Base-by-base conservation (phyloP, 2,888 invertebrate species). In the Ethmia dodecea region DNA sequence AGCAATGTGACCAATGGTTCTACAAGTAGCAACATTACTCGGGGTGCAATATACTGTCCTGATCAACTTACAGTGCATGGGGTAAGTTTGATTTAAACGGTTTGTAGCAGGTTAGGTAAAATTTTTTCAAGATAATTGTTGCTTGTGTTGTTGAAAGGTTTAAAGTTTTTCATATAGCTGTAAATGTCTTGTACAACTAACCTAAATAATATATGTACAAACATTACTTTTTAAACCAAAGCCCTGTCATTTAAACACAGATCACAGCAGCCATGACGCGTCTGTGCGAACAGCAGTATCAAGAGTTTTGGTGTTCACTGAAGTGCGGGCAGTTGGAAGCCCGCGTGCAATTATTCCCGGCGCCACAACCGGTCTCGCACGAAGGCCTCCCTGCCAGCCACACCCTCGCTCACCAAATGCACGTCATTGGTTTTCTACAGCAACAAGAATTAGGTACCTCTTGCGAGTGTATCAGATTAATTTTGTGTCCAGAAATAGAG, bases 351-450 rank as follows among this genome's bases (percentile, higher is more conserved):
- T 48, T 87, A 49, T 83, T 80, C 39, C 87, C 87, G 0, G 66
- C 80, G 3, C 84, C 87, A 12, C 78, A 90, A 72, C 87, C 89
- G 0, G 80, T 89, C 13, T 79, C 89, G 0, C 92, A 93, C 60
- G 93, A 92, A 88, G 63, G 84, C 67, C 39, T 87, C 76, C 43
- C 89, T 80, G 38, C 88, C 77, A 66, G 66, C 2, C 89, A 88
- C 42, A 70, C 72, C 0, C 84, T 96, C 33, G 90, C 93, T 0
- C 91, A 91, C 38, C 89, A 90, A 32, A 87, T 98, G 34, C 93
- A 94, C 64, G 91, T 98, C 11, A 91, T 95, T 60, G 98, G 98
- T 0, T 98, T 96, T 64, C 77, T 98, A 32, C 90, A 93, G n/a
- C 91, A 96, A 5, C 90, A 92, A 2, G 97, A 98, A 63, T 91